Evolutionary conservation across 2,888 invertebrate species (phyloP).

Genomic region (Agriopis leucophaearia): DNA sequence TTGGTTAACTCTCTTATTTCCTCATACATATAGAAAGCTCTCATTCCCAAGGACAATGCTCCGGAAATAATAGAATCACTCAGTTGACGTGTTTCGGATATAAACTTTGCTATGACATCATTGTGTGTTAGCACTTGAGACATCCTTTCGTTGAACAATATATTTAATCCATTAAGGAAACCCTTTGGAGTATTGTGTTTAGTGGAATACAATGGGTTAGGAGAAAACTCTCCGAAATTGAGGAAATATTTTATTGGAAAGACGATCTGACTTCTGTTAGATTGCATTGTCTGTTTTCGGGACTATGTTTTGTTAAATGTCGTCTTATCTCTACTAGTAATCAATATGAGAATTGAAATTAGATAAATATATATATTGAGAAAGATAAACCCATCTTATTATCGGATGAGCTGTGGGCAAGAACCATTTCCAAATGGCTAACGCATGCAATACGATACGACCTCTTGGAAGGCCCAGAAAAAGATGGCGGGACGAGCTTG

Average conservation of each 20-base stretch:
- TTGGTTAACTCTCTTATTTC: constrained; percentile 32
- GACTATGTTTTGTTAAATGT: neutral
- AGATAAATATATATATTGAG: no score
- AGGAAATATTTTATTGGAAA: constrained; percentile 17
- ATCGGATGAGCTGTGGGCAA: no score
- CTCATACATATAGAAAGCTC: constrained; percentile 36
- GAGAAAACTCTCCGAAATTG: constrained; percentile 15
- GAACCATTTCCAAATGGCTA: no score
- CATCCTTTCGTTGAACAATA: constrained; percentile 42
- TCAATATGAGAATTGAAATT: neutral
- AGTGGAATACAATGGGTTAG: constrained; percentile 20
- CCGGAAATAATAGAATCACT: constrained; percentile 55
- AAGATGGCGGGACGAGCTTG: no score
- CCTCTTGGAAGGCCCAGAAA: no score
- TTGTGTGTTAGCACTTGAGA: constrained; percentile 35
- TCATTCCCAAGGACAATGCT: constrained; percentile 48
- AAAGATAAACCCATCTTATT: no score
- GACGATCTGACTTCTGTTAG: constrained; percentile 11
- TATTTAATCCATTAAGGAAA: constrained; percentile 37
- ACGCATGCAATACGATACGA: no score
- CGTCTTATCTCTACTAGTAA: neutral
- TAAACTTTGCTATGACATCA: constrained; percentile 39
- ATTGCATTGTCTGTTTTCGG: constrained; percentile 1
- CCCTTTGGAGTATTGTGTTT: constrained; percentile 22
- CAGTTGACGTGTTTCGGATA: constrained; percentile 51